These are phyloP conservation scores for Australoheros facetus DNA, from an alignment of 2,797 vertebrate genomes.

Conservation along the genomic window DNA sequence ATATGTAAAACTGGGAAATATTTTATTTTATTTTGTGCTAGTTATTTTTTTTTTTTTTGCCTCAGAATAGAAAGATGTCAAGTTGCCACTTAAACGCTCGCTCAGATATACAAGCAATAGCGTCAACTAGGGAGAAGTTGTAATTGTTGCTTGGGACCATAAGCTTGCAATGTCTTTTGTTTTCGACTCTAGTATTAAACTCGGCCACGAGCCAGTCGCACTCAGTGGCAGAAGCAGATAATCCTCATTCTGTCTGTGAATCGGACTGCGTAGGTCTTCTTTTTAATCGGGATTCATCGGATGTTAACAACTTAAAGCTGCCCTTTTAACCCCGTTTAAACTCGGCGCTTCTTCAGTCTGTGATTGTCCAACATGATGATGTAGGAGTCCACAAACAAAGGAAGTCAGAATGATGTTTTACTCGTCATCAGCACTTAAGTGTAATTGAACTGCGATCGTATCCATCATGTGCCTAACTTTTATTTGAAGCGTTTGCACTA, in stretches of 20 bases:
- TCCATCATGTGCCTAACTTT: constrained; percentile 77
- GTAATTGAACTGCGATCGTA: constrained; percentile 66
- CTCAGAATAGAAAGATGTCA: constrained; percentile 67
- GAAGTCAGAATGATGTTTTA: constrained; percentile 15
- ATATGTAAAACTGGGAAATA: constrained; percentile 77
- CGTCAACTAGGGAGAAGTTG: constrained; percentile 18
- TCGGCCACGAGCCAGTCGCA: constrained; percentile 47
- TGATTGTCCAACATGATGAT: not conserved
- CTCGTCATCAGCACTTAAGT: constrained; percentile 62
- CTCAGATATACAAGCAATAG: constrained; percentile 55
- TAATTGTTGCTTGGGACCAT: constrained; percentile 65
- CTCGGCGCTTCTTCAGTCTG: not conserved
- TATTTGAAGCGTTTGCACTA: constrained; percentile 79
- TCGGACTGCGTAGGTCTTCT: not conserved
- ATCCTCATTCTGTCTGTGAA: not conserved
- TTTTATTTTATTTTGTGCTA: constrained; percentile 70
- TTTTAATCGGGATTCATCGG: constrained; percentile 16
- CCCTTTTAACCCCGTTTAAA: constrained; percentile 25
- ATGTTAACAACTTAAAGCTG: constrained; percentile 7
- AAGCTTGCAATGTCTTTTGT: constrained; percentile 46
- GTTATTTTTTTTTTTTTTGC: constrained; percentile 35
- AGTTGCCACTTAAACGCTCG: constrained; percentile 70
- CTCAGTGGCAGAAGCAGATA: constrained; percentile 22
- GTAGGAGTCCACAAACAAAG: not conserved
- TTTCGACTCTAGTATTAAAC: constrained; percentile 56